Conservation (phyloP, 2,797 vertebrate genomes). For the Acipenser ruthenus region DNA sequence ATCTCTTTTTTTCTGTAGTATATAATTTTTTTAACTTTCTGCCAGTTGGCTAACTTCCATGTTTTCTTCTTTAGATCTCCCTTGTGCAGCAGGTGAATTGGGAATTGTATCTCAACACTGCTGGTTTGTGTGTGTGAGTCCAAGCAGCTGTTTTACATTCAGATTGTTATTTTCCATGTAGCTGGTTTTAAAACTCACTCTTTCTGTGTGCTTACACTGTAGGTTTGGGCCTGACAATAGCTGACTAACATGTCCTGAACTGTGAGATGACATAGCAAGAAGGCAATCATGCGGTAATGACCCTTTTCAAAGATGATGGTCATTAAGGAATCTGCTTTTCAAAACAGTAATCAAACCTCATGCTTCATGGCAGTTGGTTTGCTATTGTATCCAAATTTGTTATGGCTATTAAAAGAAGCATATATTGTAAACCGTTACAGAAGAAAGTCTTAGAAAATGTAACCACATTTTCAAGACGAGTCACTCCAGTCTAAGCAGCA, state of each 20-base stretch:
- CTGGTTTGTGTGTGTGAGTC: conserved; percentile 97
- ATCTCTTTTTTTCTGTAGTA: no score
- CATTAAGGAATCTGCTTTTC: conserved; percentile 72
- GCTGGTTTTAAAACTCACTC: conserved; percentile 74
- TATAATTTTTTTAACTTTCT: conserved; percentile 4
- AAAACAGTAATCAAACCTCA: conserved; percentile 68
- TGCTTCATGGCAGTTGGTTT: conserved; percentile 78
- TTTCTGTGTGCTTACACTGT: conserved; percentile 39
- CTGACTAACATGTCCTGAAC: conserved; percentile 79
- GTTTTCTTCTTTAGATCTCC: conserved; percentile 99
- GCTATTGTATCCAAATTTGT: conserved; percentile 57
- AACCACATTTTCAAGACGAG: conserved; percentile 18
- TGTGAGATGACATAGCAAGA: conserved; percentile 76
- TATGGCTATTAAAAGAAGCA: conserved; percentile 5
- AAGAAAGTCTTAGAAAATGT: neutral
- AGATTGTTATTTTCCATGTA: conserved; percentile 77
- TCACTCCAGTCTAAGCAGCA: conserved; percentile 24
- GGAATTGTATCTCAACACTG: conserved; percentile 97
- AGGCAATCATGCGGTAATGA: conserved; percentile 77
- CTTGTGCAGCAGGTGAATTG: conserved; percentile 95
- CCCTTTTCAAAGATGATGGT: conserved; percentile 75
- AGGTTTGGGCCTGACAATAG: conserved; percentile 65
- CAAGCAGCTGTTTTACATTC: conserved; percentile 89
- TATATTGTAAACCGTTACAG: conserved; percentile 11
- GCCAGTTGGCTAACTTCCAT: conserved; percentile 81